These are phyloP conservation scores for Gallinago stenura DNA, from an alignment of 2,797 vertebrate genomes.

Conservation along the genomic window DNA sequence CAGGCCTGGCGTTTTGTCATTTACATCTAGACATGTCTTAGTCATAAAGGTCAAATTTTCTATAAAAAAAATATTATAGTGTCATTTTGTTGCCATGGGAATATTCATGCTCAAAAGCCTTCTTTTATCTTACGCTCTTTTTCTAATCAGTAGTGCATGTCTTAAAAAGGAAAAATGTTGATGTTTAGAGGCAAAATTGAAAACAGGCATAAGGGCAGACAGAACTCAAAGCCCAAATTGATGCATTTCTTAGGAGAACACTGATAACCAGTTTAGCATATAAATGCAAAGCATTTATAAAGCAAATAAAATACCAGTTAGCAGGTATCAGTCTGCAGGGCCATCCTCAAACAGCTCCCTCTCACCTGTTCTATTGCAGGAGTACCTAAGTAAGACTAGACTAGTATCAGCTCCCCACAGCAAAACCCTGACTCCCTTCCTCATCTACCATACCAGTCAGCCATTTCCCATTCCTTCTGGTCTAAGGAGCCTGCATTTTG, in stretches of 20 bases:
- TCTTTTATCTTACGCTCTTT: neutral
- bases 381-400: neutral
- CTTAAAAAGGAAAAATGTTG: neutral
- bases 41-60: conserved; percentile 44
- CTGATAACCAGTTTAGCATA: neutral
- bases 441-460: neutral
- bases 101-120: neutral
- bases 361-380: neutral
- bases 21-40: conserved; percentile 18
- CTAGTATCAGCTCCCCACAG: neutral
- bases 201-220: neutral
- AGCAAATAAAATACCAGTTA: no score
- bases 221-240: neutral
- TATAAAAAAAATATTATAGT: neutral
- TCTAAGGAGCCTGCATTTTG: neutral
- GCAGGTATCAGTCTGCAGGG: neutral
- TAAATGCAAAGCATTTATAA: no score
- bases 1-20: conserved; percentile 20
- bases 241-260: neutral
- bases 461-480: neutral
- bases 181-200: neutral
- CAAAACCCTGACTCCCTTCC: neutral
- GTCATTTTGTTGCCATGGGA: neutral
- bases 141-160: neutral
- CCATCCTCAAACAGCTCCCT: neutral